Evolutionary conservation across 92 coral and sea anemone genomes (phyloP).

Genomic region (Bergia puertoricense): DNA sequence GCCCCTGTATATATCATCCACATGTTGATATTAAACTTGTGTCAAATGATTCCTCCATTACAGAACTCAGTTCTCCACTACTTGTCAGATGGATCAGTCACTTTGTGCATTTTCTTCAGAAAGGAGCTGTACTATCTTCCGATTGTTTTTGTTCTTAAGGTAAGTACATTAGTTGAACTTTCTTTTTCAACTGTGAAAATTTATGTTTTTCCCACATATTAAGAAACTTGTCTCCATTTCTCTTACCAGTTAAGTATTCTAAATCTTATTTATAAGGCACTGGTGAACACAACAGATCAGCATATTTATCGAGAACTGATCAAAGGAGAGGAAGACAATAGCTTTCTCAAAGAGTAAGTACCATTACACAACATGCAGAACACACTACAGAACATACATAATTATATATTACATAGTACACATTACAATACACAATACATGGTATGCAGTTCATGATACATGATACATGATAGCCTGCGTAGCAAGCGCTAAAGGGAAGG

Average conservation of each 20-base stretch:
- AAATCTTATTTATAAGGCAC: conserved; percentile 57
- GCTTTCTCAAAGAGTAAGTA: conserved; percentile 92
- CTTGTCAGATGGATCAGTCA: conserved; percentile 79
- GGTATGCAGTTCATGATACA: too few relatives aligned
- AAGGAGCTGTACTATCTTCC: conserved; percentile 91
- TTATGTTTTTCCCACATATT: neutral
- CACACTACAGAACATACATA: too few relatives aligned
- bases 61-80: conserved; percentile 89
- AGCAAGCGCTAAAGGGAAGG: too few relatives aligned
- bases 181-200: neutral
- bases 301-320: conserved; percentile 85
- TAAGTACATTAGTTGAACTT: conserved; percentile 10
- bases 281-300: conserved; percentile 89
- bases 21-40: neutral
- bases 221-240: neutral
- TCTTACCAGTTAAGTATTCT: neutral
- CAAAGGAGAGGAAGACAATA: conserved; percentile 87
- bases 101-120: conserved; percentile 61
- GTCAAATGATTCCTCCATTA: conserved; percentile 1
- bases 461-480: too few relatives aligned
- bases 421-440: too few relatives aligned
- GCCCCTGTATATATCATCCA: neutral
- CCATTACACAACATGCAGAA: neutral
- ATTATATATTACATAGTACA: too few relatives aligned
- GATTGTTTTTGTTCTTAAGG: conserved; percentile 89